A percentile compares a stretch with the other conserved stretches of the same genome.
Evolutionary conservation across 92 coral and sea anemone genomes (phyloP).

Genomic region (Diadumene lineata): DNA sequence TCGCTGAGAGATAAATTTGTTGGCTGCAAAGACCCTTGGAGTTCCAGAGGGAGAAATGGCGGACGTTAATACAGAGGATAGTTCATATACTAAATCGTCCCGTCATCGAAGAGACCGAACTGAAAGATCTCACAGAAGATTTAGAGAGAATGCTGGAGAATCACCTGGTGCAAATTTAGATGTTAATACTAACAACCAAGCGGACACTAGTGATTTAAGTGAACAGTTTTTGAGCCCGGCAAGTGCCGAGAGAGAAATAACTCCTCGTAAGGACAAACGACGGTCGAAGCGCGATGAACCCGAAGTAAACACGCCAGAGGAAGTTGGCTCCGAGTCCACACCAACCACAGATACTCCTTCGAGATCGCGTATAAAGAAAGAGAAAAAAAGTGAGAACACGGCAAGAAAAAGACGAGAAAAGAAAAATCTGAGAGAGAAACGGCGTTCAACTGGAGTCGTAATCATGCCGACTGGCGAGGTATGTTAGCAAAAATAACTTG

Average conservation of each 20-base stretch:
- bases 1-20: conserved; percentile 1
- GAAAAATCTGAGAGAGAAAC: conserved; percentile 94
- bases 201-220: conserved; percentile 62
- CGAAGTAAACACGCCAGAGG: conserved; percentile 71
- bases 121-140: conserved; percentile 71
- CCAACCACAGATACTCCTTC: conserved; percentile 79
- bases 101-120: conserved; percentile 69
- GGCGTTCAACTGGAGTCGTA: conserved; percentile 99
- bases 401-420: conserved; percentile 79
- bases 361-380: conserved; percentile 85
- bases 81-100: conserved; percentile 52
- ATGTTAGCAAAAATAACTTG: conserved; percentile 21
- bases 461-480: conserved; percentile 95
- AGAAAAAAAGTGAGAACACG: conserved; percentile 79
- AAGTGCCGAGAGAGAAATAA: conserved; percentile 62
- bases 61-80: conserved; percentile 60
- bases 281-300: conserved; percentile 76
- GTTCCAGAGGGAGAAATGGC: conserved; percentile 42
- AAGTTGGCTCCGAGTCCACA: conserved; percentile 70
- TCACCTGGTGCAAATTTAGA: conserved; percentile 63
- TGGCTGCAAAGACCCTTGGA: conserved; percentile 33
- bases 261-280: conserved; percentile 68
- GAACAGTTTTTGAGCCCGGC: conserved; percentile 58
- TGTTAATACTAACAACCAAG: conserved; percentile 53
- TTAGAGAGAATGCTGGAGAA: conserved; percentile 60